Conservation (phyloP, 2,797 vertebrate species). For the Tachyglossus aculeatus region DNA sequence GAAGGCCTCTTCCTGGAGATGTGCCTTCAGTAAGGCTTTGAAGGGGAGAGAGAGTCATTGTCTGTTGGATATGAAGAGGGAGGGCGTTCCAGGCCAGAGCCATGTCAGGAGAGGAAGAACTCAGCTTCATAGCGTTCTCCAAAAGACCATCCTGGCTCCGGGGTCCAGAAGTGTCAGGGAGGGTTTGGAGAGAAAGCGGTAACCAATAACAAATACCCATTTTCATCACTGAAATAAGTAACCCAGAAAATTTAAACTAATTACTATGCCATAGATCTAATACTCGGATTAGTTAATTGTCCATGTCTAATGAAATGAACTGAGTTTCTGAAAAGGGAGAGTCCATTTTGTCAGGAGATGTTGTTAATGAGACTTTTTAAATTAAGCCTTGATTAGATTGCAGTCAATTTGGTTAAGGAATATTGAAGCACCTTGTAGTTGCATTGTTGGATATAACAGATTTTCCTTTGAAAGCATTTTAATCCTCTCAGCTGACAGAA, state of each 20-base stretch:
- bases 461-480: conserved; percentile 25
- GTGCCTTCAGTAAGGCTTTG: too few relatives aligned
- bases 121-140: too few relatives aligned
- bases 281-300: conserved; percentile 54
- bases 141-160: too few relatives aligned
- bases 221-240: conserved; percentile 42
- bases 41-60: too few relatives aligned
- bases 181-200: conserved; percentile 15
- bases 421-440: conserved; percentile 43
- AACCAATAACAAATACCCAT: conserved; percentile 15
- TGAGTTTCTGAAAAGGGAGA: conserved; percentile 39
- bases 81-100: too few relatives aligned
- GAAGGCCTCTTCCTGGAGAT: too few relatives aligned
- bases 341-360: conserved; percentile 45
- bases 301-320: conserved; percentile 58
- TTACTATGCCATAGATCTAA: conserved; percentile 40
- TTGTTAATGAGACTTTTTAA: conserved; percentile 61
- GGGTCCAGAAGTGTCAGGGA: not conserved
- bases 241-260: conserved; percentile 52
- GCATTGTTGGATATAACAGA: not conserved
- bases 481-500: conserved; percentile 25
- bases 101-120: too few relatives aligned
- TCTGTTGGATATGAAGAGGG: too few relatives aligned
- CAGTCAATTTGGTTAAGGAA: conserved; percentile 41
- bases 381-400: conserved; percentile 61